Base-by-base conservation (phyloP, 2,797 vertebrate species). In the Danio choprae region DNA sequence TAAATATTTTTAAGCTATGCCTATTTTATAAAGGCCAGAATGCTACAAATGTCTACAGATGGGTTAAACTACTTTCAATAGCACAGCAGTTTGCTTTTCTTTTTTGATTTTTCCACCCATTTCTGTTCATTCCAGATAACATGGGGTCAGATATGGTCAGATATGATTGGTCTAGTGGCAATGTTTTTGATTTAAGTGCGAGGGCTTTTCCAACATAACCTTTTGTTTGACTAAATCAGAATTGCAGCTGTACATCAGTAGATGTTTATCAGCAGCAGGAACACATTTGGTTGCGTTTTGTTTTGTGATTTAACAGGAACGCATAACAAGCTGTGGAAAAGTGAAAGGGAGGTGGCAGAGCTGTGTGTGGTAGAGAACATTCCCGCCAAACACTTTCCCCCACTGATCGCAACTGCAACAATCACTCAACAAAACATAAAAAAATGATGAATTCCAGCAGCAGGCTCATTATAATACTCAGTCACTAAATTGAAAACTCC, bases 261-360 rank as follows among this genome's bases (percentile, higher is more conserved):
- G 15, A 41, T 8, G 9, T 63, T 62, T 63, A n/a, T 22, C 40
- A 58, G 18, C 11, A 22, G 53, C 38, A 58, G 53, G 41, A 44
- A 55, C 55, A 43, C 18, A 72, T 72, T 55, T 70, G 50, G 16
- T 53, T 70, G 10, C 36, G 2, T 41, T 56, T 58, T 29, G 8
- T 58, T 72, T 58, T 58, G 13, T 59, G 55, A 73, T 46, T 73
- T 46, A 59, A 46, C 70, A 43, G 36, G n/a, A 40, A 71, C 5
- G 4, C 40, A 58, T 46, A 73, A 58, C 53, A 22, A 59, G 55
- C 70, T 11, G 40, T 29, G 41, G 40, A 59, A 44, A 6, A 58
- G 70, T 58, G 68, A 70, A 70, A 53, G 5, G 36, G 36, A 41
- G 36, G 36, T 40, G 15, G 53, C 40, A 58, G 13, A 56, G 40